These are phyloP conservation scores for Dexiosoma caninum DNA, from an alignment of 2,888 invertebrate species.

Conservation along the genomic window DNA sequence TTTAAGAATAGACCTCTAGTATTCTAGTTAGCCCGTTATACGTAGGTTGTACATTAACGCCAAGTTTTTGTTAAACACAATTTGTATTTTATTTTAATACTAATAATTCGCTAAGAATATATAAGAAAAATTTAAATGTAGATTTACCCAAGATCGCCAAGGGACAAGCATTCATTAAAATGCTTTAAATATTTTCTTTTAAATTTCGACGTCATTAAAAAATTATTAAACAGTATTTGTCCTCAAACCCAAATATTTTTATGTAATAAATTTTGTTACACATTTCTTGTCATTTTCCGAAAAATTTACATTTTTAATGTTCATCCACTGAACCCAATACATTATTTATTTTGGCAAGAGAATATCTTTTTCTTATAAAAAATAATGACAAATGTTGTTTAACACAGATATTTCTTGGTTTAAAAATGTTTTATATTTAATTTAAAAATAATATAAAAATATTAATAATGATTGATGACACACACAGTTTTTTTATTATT, in stretches of 20 bases:
- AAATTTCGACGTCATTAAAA: neutral
- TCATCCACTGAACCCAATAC: constrained; percentile 8
- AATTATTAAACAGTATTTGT: too few species aligned
- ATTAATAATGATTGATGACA: constrained; percentile 48
- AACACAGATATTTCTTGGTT: too few species aligned
- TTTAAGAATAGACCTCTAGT: too few species aligned
- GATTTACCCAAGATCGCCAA: neutral
- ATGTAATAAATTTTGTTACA: constrained; percentile 33
- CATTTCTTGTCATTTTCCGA: neutral
- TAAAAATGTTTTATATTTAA: constrained; percentile 30
- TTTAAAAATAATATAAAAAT: constrained; percentile 20
- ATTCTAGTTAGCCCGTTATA: too few species aligned
- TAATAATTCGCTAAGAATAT: neutral
- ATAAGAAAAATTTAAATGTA: neutral
- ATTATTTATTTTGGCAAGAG: constrained; percentile 47
- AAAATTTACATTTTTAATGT: neutral
- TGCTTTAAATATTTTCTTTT: neutral
- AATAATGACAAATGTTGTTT: constrained; percentile 49
- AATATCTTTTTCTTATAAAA: neutral
- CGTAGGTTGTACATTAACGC: too few species aligned
- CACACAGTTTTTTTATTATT: constrained; percentile 22
- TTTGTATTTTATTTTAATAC: too few species aligned
- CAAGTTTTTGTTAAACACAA: too few species aligned
- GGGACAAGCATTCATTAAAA: neutral
- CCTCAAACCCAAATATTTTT: neutral